Percentiles rank a stretch among this genome's conserved stretches.
Conservation (phyloP, 1,140 invertebrate genomes). For the Drosophila busckii region DNA sequence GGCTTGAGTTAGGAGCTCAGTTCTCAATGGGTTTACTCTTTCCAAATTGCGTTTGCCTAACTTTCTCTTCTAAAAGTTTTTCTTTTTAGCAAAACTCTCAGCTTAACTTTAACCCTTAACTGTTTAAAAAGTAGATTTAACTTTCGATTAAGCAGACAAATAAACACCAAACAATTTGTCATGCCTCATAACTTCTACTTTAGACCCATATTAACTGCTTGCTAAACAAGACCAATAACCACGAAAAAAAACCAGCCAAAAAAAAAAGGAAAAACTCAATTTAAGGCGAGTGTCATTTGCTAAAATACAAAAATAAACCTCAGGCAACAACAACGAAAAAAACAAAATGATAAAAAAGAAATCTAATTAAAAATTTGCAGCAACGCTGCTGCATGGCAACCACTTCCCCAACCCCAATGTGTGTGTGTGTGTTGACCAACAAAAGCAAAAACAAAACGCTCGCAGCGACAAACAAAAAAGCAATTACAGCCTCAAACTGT, state of each 20-base stretch:
- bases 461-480: constrained; percentile 69
- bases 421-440: too few species aligned
- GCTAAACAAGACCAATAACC: constrained; percentile 29
- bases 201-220: constrained; percentile 53
- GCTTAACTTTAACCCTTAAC: constrained; percentile 1
- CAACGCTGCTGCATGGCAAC: constrained; percentile 28
- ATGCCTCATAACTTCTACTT: constrained; percentile 50
- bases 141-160: constrained; percentile 5
- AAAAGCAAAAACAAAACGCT: too few species aligned
- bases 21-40: too few species aligned
- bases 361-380: constrained; percentile 74
- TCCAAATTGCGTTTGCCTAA: too few species aligned
- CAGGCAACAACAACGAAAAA: constrained; percentile 29
- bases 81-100: too few species aligned
- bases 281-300: constrained; percentile 63
- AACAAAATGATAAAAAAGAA: constrained; percentile 52
- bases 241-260: not conserved
- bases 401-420: constrained; percentile 2
- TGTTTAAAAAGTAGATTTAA: constrained; percentile 12
- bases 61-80: too few species aligned
- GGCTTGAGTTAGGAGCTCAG: too few species aligned
- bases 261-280: constrained; percentile 40
- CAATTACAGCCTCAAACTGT: constrained; percentile 75
- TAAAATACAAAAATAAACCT: constrained; percentile 53
- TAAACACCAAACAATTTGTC: constrained; percentile 44